Evolutionary conservation across 2,797 vertebrate genomes (phyloP).

Genomic region (Dromococcyx pavoninus): DNA sequence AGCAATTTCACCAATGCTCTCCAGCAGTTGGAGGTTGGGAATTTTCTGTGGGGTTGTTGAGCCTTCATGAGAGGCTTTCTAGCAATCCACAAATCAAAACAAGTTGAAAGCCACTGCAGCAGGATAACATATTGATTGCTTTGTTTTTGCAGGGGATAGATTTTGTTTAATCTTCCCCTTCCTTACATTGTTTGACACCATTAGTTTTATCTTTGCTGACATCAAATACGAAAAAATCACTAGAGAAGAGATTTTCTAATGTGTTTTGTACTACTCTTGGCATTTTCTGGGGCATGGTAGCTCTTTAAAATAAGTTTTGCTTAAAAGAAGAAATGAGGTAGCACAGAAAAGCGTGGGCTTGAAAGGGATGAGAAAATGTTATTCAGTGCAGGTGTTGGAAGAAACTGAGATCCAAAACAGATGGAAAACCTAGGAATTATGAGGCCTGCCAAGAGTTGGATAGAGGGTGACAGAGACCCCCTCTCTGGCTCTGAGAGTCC

Average conservation of each 20-base stretch:
- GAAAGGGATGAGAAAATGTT: not conserved
- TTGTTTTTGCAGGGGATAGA: slow-evolving; percentile 64
- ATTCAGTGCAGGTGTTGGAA: not conserved
- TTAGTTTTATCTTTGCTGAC: slow-evolving; percentile 50
- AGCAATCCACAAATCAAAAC: slow-evolving; percentile 46
- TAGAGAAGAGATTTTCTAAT: not conserved
- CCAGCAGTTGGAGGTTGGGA: not conserved
- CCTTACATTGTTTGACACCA: slow-evolving; percentile 37
- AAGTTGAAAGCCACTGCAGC: slow-evolving; percentile 20
- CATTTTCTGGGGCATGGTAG: not conserved
- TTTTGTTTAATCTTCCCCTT: slow-evolving; percentile 67
- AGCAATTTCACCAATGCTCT: not conserved
- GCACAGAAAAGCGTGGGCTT: not conserved
- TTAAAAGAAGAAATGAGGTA: not conserved
- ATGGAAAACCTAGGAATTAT: not conserved
- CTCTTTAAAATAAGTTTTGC: not conserved
- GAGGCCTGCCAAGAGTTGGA: not conserved
- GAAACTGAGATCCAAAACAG: not conserved
- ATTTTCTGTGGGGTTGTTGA: not conserved
- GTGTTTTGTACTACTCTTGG: not conserved
- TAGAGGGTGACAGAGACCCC: not conserved
- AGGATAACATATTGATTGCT: slow-evolving; percentile 59
- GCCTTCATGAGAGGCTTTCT: not conserved
- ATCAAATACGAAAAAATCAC: slow-evolving; percentile 4
- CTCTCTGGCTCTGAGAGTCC: not conserved